A percentile compares a stretch with the other conserved stretches of the same genome.
These are phyloP conservation scores for Sceloporus undulatus DNA, from an alignment of 2,113 vertebrate genomes.

Conservation along the genomic window DNA sequence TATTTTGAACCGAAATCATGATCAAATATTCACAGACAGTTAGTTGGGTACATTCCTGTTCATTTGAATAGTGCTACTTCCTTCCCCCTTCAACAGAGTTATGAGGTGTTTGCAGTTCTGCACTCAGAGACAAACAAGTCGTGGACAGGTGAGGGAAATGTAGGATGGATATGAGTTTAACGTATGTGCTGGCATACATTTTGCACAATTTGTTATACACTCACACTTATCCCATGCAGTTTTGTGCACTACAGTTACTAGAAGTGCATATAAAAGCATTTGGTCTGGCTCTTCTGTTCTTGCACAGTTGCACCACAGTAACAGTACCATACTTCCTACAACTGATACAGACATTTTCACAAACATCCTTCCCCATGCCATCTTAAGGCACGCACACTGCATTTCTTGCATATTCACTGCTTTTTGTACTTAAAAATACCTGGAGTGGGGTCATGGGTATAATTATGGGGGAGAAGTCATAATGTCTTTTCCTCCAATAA, in stretches of 20 bases:
- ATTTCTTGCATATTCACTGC: background rate
- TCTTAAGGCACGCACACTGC: background rate
- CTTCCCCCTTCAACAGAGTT: background rate
- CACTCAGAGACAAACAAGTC: conserved; percentile 9
- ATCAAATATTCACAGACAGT: conserved; percentile 1
- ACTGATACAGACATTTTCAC: background rate
- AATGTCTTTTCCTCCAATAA: too few species aligned
- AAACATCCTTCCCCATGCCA: background rate
- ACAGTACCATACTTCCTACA: background rate
- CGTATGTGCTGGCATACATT: background rate
- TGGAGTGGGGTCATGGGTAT: background rate
- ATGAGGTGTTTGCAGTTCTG: background rate
- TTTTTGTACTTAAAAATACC: background rate
- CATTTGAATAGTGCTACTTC: too few species aligned
- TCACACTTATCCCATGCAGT: too few species aligned
- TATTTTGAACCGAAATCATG: conserved; percentile 19
- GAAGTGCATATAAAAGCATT: background rate
- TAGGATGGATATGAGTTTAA: background rate
- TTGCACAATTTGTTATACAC: background rate
- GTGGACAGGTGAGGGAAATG: background rate
- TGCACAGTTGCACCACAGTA: background rate
- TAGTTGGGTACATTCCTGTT: background rate
- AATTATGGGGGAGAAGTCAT: too few species aligned
- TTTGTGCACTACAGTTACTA: background rate
- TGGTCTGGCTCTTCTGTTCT: background rate